A percentile compares a stretch with the other conserved stretches of the same genome.
phyloP scores from a whole-genome alignment of 2,113 vertebrate genomes.

The Motacilla alba region DNA sequence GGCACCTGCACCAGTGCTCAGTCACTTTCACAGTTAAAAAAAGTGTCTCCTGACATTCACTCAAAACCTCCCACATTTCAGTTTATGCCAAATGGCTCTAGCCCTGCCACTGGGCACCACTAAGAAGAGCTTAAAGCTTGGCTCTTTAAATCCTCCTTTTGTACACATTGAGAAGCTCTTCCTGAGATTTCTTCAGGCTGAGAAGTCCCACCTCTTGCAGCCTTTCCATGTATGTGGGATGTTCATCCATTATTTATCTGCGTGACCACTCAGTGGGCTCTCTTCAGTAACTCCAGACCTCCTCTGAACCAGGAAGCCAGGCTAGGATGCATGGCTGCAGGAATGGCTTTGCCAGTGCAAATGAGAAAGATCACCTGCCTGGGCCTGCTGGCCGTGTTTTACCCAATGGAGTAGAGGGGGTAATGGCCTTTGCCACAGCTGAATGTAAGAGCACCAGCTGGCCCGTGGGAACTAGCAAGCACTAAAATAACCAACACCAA shows the following conservation, averaged over 20 bases:
- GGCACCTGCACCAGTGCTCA: background rate
- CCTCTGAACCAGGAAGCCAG: background rate
- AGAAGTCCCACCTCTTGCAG: background rate
- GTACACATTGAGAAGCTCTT: background rate
- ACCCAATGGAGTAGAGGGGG: background rate
- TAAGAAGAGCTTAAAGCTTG: background rate
- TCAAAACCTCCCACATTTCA: background rate
- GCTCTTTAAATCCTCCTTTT: background rate
- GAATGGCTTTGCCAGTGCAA: background rate
- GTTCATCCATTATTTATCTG: background rate
- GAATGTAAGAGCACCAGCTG: background rate
- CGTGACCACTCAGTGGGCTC: background rate
- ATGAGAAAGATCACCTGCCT: background rate
- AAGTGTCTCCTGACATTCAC: background rate
- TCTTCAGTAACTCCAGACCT: background rate
- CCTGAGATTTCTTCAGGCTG: background rate
- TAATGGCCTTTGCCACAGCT: background rate
- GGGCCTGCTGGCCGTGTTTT: background rate
- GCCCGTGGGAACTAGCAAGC: accelerated
- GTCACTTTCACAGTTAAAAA: background rate
- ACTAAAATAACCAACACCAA: background rate
- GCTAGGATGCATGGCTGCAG: background rate
- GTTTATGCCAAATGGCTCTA: background rate
- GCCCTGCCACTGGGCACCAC: background rate
- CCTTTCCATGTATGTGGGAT: background rate